Evolutionary conservation across 2,888 invertebrate species (phyloP).

Genomic region (Hypselothyrea guttata): DNA sequence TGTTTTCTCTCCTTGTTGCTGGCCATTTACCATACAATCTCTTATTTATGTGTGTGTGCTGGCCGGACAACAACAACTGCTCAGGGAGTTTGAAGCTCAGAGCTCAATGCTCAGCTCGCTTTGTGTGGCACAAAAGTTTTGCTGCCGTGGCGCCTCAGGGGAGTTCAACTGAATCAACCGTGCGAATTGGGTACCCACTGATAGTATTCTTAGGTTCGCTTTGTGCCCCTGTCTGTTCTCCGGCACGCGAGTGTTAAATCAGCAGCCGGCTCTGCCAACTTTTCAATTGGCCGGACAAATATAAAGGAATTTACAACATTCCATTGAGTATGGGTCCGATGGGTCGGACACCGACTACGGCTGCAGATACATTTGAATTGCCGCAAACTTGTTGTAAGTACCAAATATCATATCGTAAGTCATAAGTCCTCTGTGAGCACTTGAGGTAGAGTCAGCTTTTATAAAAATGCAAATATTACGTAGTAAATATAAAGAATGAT

Average conservation of each 20-base stretch:
- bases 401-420: too few relatives aligned
- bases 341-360: neutral
- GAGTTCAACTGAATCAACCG: conserved; percentile 32
- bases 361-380: neutral
- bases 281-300: conserved; percentile 74
- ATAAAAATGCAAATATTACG: too few relatives aligned
- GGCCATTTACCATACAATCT: conserved; percentile 66
- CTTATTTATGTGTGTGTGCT: conserved; percentile 53
- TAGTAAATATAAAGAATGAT: too few relatives aligned
- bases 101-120: conserved; percentile 9
- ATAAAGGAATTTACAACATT: conserved; percentile 46
- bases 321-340: conserved; percentile 25
- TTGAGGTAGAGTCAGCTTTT: too few relatives aligned
- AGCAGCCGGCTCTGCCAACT: conserved; percentile 65
- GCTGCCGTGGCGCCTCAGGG: conserved; percentile 28
- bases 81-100: conserved; percentile 9
- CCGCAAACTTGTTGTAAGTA: too few relatives aligned
- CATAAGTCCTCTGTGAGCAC: too few relatives aligned
- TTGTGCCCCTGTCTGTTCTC: conserved; percentile 21
- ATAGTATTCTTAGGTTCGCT: conserved; percentile 28
- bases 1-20: conserved; percentile 46
- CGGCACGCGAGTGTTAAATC: conserved; percentile 60
- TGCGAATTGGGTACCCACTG: conserved; percentile 27
- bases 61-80: conserved; percentile 1
- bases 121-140: conserved; percentile 40